Evolutionary conservation across 2,888 invertebrate species (phyloP), one percentile per base, ranked within the genome.

Genomic region (Synanthedon formicaeformis): DNA sequence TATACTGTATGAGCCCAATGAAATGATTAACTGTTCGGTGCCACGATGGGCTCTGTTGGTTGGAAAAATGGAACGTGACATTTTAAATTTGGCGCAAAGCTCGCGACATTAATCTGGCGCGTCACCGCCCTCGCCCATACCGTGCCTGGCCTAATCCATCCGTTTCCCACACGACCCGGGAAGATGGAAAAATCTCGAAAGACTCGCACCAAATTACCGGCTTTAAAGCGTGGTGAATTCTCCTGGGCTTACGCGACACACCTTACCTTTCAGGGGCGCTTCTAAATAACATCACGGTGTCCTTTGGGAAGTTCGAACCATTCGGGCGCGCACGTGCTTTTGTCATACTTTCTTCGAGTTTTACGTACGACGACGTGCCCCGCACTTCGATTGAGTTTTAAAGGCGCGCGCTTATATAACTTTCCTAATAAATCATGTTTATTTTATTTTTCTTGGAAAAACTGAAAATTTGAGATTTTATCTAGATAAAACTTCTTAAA

Each of bases 201-300:
- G 79, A 77, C 82, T 84, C 83, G 73, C 83, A 82, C 84, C 83
- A 85, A 85, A 85, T 86, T 86, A 85, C 85, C 82, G 76, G 81
- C 77, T 83, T 84, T 86, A 84, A 85, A 85, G 79, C 78, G 78
- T 74, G 76, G 76, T 73, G 75, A 78, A 84, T 81, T 81, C 84
- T 81, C 81, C 61, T 65, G 78, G 81, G 72, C 59, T 59, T 62
- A 69, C 71, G 74, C 81, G 76, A 82, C 80, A 84, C 81, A 83
- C 81, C 85, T 85, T 81, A 75, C 83, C 84, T 84, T 86, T 83
- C 81, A 83, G 74, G 69, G 71, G 69, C 73, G 74, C 74, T 76
- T 81, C 81, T 79, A 78, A 81, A 85, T 84, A 81, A 81, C 74
- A 73, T 69, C 71, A 70, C 71, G 66, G 68, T 75, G 81, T 82